Percentiles rank a stretch among this genome's conserved stretches.
These are phyloP conservation scores for Shargacucullia verbasci DNA, from an alignment of 2,888 invertebrate genomes.

Conservation along the genomic window DNA sequence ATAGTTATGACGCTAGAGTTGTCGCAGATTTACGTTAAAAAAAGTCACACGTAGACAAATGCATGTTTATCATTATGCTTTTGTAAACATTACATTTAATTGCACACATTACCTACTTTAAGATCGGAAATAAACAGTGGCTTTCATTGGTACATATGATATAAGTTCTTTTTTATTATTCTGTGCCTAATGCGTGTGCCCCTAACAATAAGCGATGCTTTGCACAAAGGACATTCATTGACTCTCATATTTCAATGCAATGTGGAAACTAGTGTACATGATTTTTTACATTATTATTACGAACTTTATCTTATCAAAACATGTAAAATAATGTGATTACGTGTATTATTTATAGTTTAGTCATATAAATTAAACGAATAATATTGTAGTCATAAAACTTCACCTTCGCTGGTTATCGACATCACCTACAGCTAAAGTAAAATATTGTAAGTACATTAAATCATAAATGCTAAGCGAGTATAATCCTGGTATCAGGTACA, in stretches of 20 bases:
- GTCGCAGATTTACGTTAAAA: slow-evolving; percentile 56
- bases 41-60: too few species aligned
- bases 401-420: slow-evolving; percentile 39
- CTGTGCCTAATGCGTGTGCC: too few species aligned
- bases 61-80: slow-evolving; percentile 4
- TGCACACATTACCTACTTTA: neutral
- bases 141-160: too few species aligned
- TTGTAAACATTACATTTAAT: slow-evolving; percentile 17
- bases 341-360: slow-evolving; percentile 35
- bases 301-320: slow-evolving; percentile 53
- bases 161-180: too few species aligned
- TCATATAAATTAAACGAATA: slow-evolving; percentile 28
- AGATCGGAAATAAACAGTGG: too few species aligned
- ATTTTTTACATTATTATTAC: too few species aligned
- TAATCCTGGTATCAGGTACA: slow-evolving; percentile 1
- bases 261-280: too few species aligned
- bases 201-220: too few species aligned
- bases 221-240: too few species aligned
- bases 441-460: neutral
- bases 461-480: neutral
- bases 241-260: too few species aligned
- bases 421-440: slow-evolving; percentile 6
- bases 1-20: slow-evolving; percentile 62
- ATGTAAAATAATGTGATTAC: slow-evolving; percentile 35
- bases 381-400: slow-evolving; percentile 10